A percentile compares a stretch with the other conserved stretches of the same genome.
Evolutionary conservation across 2,113 vertebrate species (phyloP).

Genomic region (Argyrosomus japonicus): DNA sequence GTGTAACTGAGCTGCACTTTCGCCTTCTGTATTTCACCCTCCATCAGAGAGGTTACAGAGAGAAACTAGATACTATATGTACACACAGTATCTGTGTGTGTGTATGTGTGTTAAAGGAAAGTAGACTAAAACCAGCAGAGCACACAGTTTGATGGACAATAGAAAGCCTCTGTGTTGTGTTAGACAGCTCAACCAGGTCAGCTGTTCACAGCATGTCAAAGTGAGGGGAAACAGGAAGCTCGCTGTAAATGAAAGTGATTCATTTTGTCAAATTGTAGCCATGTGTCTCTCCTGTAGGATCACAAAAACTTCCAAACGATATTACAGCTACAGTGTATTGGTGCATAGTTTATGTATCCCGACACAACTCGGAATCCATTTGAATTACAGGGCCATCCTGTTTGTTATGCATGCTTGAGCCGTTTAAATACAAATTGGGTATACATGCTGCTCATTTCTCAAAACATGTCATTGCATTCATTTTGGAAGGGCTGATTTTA

Average conservation of each 20-base stretch:
- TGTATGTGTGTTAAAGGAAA: neutral
- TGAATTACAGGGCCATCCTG: too few species aligned
- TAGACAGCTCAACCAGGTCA: conserved; percentile 41
- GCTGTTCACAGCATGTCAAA: conserved; percentile 45
- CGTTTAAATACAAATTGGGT: neutral
- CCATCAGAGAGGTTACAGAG: conserved; percentile 14
- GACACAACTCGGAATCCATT: neutral
- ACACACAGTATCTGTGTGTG: conserved; percentile 7
- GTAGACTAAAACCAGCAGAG: conserved; percentile 53
- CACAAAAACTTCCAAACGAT: neutral
- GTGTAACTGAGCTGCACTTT: conserved; percentile 29
- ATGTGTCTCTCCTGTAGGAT: neutral
- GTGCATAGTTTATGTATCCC: neutral
- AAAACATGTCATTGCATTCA: neutral
- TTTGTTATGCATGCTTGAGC: neutral
- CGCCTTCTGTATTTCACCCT: conserved; percentile 21
- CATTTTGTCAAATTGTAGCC: neutral
- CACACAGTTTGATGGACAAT: conserved; percentile 56
- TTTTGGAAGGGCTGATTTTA: neutral
- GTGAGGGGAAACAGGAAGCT: conserved; percentile 44
- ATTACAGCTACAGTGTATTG: neutral
- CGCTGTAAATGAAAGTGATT: neutral
- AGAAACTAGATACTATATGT: neutral
- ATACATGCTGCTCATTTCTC: neutral
- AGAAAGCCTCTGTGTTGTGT: conserved; percentile 34